These are phyloP conservation scores for Lethenteron reissneri DNA, from an alignment of 2,113 vertebrate species.

Conservation along the genomic window DNA sequence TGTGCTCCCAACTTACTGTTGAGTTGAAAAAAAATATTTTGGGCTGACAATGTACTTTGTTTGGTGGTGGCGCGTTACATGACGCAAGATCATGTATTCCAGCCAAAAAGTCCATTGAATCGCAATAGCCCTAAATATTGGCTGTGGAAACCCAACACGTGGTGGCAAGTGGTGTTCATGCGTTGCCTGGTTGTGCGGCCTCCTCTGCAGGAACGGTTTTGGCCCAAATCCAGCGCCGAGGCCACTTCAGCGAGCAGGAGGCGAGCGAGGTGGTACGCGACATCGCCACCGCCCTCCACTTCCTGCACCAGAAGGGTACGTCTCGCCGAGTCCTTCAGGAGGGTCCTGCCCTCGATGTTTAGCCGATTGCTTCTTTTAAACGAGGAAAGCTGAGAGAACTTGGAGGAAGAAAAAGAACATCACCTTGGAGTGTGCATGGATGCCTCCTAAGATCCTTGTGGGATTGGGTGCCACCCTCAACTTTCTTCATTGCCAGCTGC, in stretches of 20 bases:
- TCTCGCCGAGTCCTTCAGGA: neutral
- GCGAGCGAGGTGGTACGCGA: conserved; percentile 74
- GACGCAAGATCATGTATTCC: too few relatives aligned
- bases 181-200: too few relatives aligned
- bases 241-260: conserved; percentile 80
- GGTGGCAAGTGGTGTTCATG: too few relatives aligned
- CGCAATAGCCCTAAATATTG: too few relatives aligned
- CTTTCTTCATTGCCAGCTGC: neutral
- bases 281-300: conserved; percentile 81
- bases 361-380: too few relatives aligned
- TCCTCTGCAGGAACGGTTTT: conserved; percentile 51
- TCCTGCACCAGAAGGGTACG: conserved; percentile 84
- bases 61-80: too few relatives aligned
- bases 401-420: neutral
- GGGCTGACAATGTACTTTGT: too few relatives aligned
- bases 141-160: too few relatives aligned
- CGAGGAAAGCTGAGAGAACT: too few relatives aligned
- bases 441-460: neutral
- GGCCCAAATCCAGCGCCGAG: conserved; percentile 68
- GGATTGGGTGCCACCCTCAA: neutral
- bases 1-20: too few relatives aligned
- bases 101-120: too few relatives aligned
- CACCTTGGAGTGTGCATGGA: neutral
- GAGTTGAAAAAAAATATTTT: too few relatives aligned
- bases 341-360: neutral